Base-by-base conservation (phyloP, 2,888 invertebrate species). In the Phalera bucephala region DNA sequence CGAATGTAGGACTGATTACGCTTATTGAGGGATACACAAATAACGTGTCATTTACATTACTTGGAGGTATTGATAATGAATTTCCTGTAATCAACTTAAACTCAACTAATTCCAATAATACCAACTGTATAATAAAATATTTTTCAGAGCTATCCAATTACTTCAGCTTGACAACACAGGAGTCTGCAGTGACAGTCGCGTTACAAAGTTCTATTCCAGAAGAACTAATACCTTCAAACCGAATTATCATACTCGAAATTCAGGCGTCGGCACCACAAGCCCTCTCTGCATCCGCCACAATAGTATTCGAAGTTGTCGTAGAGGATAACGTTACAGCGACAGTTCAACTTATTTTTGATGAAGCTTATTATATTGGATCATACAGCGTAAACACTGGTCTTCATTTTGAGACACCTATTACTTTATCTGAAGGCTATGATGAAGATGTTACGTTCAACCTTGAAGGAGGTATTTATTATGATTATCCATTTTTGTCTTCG, bases 1-100 rank as follows among this genome's bases (percentile, higher is more conserved):
- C 54, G 5, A 35, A 25, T 8, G 36, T 65, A 20, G 42, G 42
- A n/a, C 36, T 50, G 2, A 65, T 72, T 14, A 49, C 44, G 12
- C 52, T 72, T 2, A 51, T 23, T n/a, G 55, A 63, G 33, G 72
- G 68, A 33, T 64, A 52, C 36, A n/a, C n/a, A n/a, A n/a, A n/a
- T n/a, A n/a, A n/a, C n/a, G n/a, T n/a, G n/a, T n/a, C n/a, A n/a
- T n/a, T n/a, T n/a, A n/a, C n/a, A n/a, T n/a, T n/a, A n/a, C n/a
- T n/a, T n/a, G n/a, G n/a, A n/a, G n/a, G n/a, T n/a, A n/a, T n/a
- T n/a, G n/a, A n/a, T n/a, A n/a, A n/a, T n/a, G n/a, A n/a, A n/a
- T n/a, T n/a, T n/a, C n/a, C n/a, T n/a, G n/a, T n/a, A n/a, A n/a
- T n/a, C n/a, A n/a, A n/a, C n/a, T n/a, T n/a, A n/a, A n/a, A n/a